Evolutionary conservation across 1,140 invertebrate genomes (phyloP).

Genomic region (Drosophila lowei): DNA sequence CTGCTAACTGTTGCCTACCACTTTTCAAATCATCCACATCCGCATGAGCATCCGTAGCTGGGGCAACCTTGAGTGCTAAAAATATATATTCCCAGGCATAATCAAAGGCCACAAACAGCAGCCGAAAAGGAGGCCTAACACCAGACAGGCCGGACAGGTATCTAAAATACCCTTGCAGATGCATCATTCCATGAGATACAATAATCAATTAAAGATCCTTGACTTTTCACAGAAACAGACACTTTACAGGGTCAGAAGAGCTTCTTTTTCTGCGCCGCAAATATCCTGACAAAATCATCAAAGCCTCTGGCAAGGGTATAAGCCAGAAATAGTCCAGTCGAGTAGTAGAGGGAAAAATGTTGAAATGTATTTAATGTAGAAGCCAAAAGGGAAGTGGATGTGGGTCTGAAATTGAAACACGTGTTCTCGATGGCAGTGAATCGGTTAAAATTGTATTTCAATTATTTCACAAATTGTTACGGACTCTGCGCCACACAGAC

Average conservation of each 20-base stretch:
- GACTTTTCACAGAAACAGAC: neutral
- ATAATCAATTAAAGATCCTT: neutral
- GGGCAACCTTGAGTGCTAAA: slow-evolving; percentile 69
- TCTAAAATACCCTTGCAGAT: slow-evolving; percentile 1
- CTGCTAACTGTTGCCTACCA: slow-evolving; percentile 67
- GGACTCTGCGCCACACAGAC: neutral
- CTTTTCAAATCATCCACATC: slow-evolving; percentile 79
- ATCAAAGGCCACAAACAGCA: slow-evolving; percentile 55
- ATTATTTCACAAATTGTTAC: slow-evolving; percentile 26
- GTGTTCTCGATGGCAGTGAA: slow-evolving; percentile 1
- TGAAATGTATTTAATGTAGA: slow-evolving; percentile 14
- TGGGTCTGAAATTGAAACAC: slow-evolving; percentile 20
- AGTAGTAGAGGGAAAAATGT: neutral
- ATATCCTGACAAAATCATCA: too few relatives aligned
- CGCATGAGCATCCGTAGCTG: slow-evolving; percentile 69
- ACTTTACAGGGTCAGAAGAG: neutral
- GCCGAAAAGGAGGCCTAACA: slow-evolving; percentile 4
- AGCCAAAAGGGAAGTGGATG: neutral
- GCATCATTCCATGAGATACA: slow-evolving; percentile 15
- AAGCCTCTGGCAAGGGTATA: too few relatives aligned
- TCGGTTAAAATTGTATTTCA: slow-evolving; percentile 39
- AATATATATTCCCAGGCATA: slow-evolving; percentile 64
- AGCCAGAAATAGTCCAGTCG: too few relatives aligned
- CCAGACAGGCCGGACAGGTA: neutral
- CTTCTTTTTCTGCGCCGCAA: neutral